These are phyloP conservation scores for Orthosia gothica DNA, from an alignment of 2,888 invertebrate species.

Conservation along the genomic window DNA sequence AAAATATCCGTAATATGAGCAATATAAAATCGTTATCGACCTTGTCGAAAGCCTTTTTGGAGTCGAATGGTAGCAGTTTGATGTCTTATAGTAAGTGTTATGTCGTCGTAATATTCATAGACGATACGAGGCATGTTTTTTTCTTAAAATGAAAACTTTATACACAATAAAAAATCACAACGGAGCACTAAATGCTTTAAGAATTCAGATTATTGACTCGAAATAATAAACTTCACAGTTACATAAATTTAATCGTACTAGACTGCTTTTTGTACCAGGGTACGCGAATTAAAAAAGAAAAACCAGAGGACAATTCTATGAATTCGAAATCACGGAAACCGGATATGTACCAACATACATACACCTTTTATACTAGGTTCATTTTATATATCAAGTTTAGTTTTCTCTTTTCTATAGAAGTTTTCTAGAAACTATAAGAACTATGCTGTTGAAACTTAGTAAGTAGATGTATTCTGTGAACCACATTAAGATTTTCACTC, in stretches of 20 bases:
- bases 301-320: neutral
- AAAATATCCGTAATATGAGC: constrained; percentile 59
- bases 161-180: neutral
- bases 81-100: constrained; percentile 42
- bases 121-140: neutral
- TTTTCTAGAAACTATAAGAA: too few relatives aligned
- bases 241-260: neutral
- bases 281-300: too few relatives aligned
- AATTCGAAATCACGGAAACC: neutral
- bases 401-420: neutral
- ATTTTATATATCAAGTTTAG: neutral
- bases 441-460: too few relatives aligned
- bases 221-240: neutral
- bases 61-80: constrained; percentile 29
- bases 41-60: constrained; percentile 41
- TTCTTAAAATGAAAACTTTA: neutral
- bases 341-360: neutral
- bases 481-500: too few relatives aligned
- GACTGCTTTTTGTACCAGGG: too few relatives aligned
- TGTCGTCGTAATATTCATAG: neutral
- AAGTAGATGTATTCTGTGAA: too few relatives aligned
- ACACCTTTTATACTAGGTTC: neutral
- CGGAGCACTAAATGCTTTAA: neutral
- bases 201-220: neutral
- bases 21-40: constrained; percentile 52